Percentiles rank a stretch among this genome's conserved stretches.
These are phyloP conservation scores for Puntigrus tetrazona DNA, from an alignment of 2,113 vertebrate genomes.

Conservation along the genomic window DNA sequence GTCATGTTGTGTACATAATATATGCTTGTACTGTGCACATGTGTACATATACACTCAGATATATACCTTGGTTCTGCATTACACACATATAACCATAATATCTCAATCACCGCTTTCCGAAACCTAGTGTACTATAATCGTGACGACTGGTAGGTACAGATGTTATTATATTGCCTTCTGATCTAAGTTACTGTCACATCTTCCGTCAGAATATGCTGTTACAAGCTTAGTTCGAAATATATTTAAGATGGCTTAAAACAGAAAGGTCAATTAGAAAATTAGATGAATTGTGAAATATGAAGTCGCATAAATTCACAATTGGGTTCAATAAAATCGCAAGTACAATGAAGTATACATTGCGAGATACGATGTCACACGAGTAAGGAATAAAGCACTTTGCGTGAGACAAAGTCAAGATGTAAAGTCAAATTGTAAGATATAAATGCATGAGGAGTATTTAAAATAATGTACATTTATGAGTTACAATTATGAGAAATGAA, in stretches of 20 bases:
- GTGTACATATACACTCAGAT: background rate
- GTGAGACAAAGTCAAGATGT: no score
- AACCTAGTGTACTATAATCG: background rate
- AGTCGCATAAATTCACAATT: no score
- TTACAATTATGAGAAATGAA: background rate
- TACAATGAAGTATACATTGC: no score
- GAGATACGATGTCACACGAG: no score
- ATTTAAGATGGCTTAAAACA: no score
- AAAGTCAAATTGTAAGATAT: background rate
- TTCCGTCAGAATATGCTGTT: no score
- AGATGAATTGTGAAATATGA: no score
- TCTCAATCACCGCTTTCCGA: background rate
- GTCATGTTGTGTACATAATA: background rate
- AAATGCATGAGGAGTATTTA: background rate
- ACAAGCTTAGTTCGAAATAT: no score
- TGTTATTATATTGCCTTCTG: background rate
- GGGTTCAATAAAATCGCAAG: no score
- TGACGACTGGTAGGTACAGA: background rate
- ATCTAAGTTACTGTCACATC: no score
- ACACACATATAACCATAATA: background rate
- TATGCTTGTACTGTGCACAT: background rate
- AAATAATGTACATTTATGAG: background rate
- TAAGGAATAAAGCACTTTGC: no score
- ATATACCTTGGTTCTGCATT: background rate
- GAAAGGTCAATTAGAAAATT: no score